Evolutionary conservation across 2,797 vertebrate genomes (phyloP), one percentile per base, ranked within the genome.

Genomic region (Brotogeris chrysoptera): DNA sequence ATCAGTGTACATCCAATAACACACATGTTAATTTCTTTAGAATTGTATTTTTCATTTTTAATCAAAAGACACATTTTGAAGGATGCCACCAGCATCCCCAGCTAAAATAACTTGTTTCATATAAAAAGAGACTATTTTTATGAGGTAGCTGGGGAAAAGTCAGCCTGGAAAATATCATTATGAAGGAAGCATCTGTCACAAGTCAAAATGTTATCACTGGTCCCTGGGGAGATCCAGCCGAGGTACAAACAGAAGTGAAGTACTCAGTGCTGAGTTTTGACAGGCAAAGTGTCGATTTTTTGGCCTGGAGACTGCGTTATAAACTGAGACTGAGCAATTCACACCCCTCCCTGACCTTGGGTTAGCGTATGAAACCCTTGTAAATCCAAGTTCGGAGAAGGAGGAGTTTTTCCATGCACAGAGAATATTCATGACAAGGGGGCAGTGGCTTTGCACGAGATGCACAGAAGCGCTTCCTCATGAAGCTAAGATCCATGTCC

Each of bases 1-100:
- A 96, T 97, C 97, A 95, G 93, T 19, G 88, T 97, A 96, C 86
- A 95, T 91, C 93, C 88, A 95, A 61, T 90, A 96, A 96, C 86
- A 88, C 94, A 65, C 95, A 91, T 52, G 94, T 87, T 92, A 97
- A 97, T 97, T 95, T 92, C 93, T 94, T 90, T 44, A 83, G 77
- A 88, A 73, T 96, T 68, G 34, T 83, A 90, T 76, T 65, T 96
- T 94, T 96, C 89, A 79, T 95, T 92, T 96, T 92, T 88, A 96
- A 96, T 95, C 86, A 94, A 95, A 94, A 84, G 68, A 24, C 77
- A 90, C 43, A 86, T 72, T 95, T 96, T 78, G 71, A 28, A 60
- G 83, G 94, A 82, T 84, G 81, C 16, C 80, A 64, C 24, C 9
- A 5, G 43, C 3, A 1, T 52, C 61, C n/a, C 25, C 84, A 49